A percentile compares a stretch with the other conserved stretches of the same genome.
Conservation (phyloP, 2,888 invertebrate species). For the Drosophila demipolita region DNA sequence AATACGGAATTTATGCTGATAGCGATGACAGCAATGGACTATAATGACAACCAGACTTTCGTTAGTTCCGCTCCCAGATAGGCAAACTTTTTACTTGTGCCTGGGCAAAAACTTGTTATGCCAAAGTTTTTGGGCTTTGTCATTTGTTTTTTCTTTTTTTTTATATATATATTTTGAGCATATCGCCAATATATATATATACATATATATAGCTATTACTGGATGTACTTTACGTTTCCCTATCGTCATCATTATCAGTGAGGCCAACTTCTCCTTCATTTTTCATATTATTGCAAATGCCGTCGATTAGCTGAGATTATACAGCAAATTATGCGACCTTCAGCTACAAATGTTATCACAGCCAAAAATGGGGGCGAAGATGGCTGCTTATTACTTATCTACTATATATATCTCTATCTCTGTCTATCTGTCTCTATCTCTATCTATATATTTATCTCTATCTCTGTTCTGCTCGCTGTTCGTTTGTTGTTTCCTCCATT, state of each 20-base stretch:
- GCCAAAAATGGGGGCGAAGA: conserved; percentile 2
- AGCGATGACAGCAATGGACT: conserved; percentile 52
- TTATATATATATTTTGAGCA: conserved; percentile 19
- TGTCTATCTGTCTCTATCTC: not conserved
- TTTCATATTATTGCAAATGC: conserved; percentile 79
- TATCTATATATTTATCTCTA: not conserved
- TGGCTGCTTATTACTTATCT: conserved; percentile 62
- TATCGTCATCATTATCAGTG: conserved; percentile 76
- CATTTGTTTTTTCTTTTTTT: conserved; percentile 52
- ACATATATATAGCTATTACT: not conserved
- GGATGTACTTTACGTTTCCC: conserved; percentile 53
- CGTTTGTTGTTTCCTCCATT: conserved; percentile 19
- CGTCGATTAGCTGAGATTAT: conserved; percentile 79
- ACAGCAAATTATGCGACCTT: conserved; percentile 73
- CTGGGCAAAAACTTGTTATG: conserved; percentile 60
- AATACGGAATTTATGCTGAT: conserved; percentile 78
- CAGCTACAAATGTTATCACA: not conserved
- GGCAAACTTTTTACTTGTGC: conserved; percentile 71
- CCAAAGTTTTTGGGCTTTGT: conserved; percentile 71
- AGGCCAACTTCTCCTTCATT: conserved; percentile 70
- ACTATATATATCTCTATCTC: conserved; percentile 2
- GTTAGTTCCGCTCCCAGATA: conserved; percentile 57
- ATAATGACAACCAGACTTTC: conserved; percentile 57
- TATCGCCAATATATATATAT: conserved; percentile 21
- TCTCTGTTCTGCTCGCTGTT: conserved; percentile 9